phyloP scores from a whole-genome alignment of 2,113 vertebrate genomes.

The Malurus cyaneus region DNA sequence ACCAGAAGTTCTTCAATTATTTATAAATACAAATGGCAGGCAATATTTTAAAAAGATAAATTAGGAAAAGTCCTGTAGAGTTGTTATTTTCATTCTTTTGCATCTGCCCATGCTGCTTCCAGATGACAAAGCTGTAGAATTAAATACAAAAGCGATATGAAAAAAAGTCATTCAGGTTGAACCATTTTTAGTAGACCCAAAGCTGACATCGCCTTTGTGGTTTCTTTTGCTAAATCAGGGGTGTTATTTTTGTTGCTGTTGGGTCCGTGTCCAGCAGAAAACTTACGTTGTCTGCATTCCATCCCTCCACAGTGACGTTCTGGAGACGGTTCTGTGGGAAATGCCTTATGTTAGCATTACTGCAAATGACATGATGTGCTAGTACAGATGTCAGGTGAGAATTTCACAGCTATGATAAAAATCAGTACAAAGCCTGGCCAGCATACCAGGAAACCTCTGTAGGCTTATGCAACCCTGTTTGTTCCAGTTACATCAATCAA shows the following conservation, averaged over 20 bases:
- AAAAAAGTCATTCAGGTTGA: background rate
- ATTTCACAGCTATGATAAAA: slow-evolving; percentile 11
- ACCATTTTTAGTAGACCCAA: background rate
- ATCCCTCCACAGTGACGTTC: background rate
- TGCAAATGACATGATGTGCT: background rate
- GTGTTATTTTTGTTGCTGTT: background rate
- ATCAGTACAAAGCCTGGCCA: slow-evolving; percentile 24
- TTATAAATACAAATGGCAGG: background rate
- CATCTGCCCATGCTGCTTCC: background rate
- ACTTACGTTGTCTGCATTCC: rapidly evolving
- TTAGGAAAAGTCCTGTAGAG: background rate
- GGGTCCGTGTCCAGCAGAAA: background rate
- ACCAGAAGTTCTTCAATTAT: background rate
- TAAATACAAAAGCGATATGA: background rate
- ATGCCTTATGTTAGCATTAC: background rate
- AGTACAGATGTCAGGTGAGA: slow-evolving; percentile 23
- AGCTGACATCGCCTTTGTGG: background rate
- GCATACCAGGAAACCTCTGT: slow-evolving; percentile 14
- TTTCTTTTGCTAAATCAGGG: background rate
- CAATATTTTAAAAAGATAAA: background rate
- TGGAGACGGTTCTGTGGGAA: background rate
- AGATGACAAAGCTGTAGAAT: background rate
- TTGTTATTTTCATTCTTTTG: background rate
- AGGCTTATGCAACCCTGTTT: slow-evolving; percentile 26
- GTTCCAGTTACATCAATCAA: background rate